These are phyloP conservation scores for Heliconius aoede DNA, from an alignment of 2,888 invertebrate genomes.

Conservation along the genomic window DNA sequence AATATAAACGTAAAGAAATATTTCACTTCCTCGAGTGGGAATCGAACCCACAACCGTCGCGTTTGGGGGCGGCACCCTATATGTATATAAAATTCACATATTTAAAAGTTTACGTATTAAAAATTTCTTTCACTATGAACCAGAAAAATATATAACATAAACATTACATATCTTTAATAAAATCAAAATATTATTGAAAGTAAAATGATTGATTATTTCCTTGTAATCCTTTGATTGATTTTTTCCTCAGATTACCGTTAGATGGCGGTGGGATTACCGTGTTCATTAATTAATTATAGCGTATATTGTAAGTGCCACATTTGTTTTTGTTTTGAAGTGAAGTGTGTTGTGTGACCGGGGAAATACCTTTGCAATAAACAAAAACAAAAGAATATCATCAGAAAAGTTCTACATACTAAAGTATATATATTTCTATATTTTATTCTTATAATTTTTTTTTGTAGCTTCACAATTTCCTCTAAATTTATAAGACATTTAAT, in stretches of 20 bases:
- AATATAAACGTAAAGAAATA: too few relatives aligned
- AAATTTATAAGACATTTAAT: too few relatives aligned
- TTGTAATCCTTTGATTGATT: neutral
- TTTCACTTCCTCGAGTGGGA: too few relatives aligned
- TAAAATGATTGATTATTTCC: slow-evolving; percentile 3
- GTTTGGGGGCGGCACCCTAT: too few relatives aligned
- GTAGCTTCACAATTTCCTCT: too few relatives aligned
- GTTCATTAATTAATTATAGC: neutral
- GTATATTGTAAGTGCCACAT: neutral
- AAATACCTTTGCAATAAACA: neutral
- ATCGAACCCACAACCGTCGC: too few relatives aligned
- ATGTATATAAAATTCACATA: too few relatives aligned
- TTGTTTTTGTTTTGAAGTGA: neutral
- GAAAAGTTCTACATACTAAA: neutral
- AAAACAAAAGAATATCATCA: neutral
- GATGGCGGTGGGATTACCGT: neutral
- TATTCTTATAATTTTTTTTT: neutral
- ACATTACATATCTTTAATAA: neutral
- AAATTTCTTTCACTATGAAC: neutral
- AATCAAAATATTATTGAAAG: slow-evolving; percentile 1
- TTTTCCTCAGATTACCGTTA: neutral
- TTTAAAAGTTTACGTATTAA: neutral
- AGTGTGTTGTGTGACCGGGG: slow-evolving; percentile 1
- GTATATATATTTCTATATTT: neutral
- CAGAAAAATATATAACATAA: neutral